These are phyloP conservation scores for Neofelis nebulosa DNA, from an alignment of 2,113 vertebrate species.

Conservation along the genomic window DNA sequence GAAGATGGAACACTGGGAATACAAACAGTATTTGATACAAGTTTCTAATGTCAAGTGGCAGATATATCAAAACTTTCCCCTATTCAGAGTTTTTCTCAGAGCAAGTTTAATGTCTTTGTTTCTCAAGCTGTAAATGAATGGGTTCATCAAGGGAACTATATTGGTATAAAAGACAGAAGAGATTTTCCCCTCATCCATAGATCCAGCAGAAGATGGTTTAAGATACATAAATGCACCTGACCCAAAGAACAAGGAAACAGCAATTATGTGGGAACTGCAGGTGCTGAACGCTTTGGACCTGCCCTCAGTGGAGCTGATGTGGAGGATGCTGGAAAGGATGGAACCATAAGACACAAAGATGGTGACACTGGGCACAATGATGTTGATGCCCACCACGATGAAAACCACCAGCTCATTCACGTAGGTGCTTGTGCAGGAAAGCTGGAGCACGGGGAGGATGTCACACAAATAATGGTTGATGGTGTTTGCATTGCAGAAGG, in stretches of 20 bases:
- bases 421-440: not conserved
- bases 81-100: not conserved
- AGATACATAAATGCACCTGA: constrained; percentile 48
- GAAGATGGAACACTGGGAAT: not conserved
- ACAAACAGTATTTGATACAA: not conserved
- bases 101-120: constrained; percentile 54
- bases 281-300: not conserved
- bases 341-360: too few species aligned
- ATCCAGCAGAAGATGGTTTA: not conserved
- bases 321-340: too few species aligned
- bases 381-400: too few species aligned
- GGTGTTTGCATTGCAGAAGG: not conserved
- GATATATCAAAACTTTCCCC: not conserved
- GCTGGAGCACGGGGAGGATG: constrained; percentile 28
- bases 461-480: constrained; percentile 64
- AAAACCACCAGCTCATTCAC: not conserved
- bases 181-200: not conserved
- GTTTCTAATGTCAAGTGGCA: not conserved
- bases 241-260: constrained; percentile 54
- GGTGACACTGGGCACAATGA: too few species aligned
- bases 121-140: constrained; percentile 49
- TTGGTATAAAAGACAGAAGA: constrained; percentile 40
- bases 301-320: too few species aligned
- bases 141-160: constrained; percentile 39
- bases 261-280: constrained; percentile 44